Evolutionary conservation across 2,797 vertebrate genomes (phyloP), one percentile per base, ranked within the genome.

Genomic region (Oreortyx pictus): DNA sequence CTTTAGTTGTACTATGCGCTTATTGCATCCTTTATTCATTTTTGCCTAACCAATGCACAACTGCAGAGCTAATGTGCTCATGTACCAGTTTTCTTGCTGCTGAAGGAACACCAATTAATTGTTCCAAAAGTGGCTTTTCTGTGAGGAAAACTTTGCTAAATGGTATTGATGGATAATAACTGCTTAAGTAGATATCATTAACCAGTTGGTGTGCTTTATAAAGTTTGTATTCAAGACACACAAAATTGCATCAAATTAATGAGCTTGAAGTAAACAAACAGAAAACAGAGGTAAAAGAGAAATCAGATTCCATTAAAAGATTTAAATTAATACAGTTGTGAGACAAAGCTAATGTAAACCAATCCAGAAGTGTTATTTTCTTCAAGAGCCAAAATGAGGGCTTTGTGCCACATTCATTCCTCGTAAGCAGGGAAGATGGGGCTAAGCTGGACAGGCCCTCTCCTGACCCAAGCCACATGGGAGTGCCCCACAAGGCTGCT

Each of bases 231-330:
- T 61, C 44, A 39, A 89, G 33, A 89, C 43, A 61, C 75, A 37
- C 75, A 39, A 86, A 94, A 81, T 20, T 15, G 33, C 22, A 60
- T 67, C 82, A 84, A 91, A 90, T 72, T 54, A 84, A 88, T 74
- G 41, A 89, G 4, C 57, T 25, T 91, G 64, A 60, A 84, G 7
- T 5, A 57, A 43, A 56, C 11, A 67, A 43, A 59, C 11, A 68
- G 67, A 70, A 84, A 61, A 2, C 25, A 87, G 25, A 72, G 7
- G n/a, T 57, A 67, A 91, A n/a, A 44, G 8, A 86, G 13, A 8
- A 65, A 83, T 47, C 47, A 76, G 8, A 62, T 81, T 91, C 41
- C n/a, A n/a, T 80, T 56, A 46, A 74, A 86, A 59, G 1, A 2
- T 70, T 71, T 16, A 24, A 20, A n/a, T 82, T 59, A 39, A 11